Evolutionary conservation across 2,113 vertebrate species (phyloP).

Genomic region (Sialia sialis): DNA sequence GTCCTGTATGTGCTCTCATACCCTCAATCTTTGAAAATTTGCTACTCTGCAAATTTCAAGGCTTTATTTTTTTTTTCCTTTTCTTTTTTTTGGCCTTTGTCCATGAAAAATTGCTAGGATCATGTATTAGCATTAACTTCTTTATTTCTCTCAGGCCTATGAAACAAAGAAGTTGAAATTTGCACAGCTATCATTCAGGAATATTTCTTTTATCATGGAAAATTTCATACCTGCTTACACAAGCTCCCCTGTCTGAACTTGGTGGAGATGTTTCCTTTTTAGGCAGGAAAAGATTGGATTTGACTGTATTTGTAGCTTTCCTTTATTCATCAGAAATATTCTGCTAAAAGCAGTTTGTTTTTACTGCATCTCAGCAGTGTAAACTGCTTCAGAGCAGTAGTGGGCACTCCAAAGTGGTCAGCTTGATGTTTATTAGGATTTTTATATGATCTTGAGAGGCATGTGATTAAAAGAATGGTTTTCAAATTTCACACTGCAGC

Average conservation of each 20-base stretch:
- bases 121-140: neutral
- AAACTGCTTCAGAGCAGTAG: neutral
- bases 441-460: neutral
- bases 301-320: neutral
- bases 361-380: neutral
- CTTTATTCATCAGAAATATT: neutral
- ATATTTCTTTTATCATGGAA: neutral
- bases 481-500: neutral
- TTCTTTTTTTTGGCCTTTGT: neutral
- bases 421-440: neutral
- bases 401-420: neutral
- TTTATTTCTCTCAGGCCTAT: neutral
- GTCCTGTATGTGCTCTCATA: neutral
- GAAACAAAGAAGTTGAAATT: neutral
- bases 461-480: conserved; percentile 29
- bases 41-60: neutral
- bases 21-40: neutral
- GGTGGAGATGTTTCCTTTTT: neutral
- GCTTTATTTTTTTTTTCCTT: neutral
- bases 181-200: neutral
- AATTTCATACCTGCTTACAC: neutral
- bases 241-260: neutral
- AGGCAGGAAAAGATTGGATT: neutral
- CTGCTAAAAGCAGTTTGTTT: neutral
- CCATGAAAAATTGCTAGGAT: neutral